Evolutionary conservation across 2,888 invertebrate species (phyloP), one percentile per base, ranked within the genome.

Genomic region (Argynnis bischoffii): DNA sequence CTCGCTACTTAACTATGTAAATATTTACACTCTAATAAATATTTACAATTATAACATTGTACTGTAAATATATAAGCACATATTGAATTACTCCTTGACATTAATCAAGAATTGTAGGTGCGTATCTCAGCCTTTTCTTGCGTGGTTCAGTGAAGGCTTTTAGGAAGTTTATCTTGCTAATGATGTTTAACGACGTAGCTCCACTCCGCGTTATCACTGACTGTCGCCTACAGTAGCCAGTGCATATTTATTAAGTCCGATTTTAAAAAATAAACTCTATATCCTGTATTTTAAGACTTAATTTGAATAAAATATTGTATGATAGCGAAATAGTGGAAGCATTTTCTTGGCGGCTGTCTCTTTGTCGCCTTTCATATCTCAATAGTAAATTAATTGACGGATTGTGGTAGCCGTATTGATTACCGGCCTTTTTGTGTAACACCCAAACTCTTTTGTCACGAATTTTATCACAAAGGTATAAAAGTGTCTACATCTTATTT

Each of bases 131-230:
- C 73, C 74, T 77, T 82, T 88, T 86, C 88, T 89, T 86, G 85
- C 77, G 77, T 79, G 78, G 79, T 81, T 79, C 79, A 80, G 77
- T 85, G 81, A 84, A 87, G 84, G 79, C 80, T 80, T 90, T 91
- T 88, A 86, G 85, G 85, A 77, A 74, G 75, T 85, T 91, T 91
- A 91, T 91, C 91, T 89, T 84, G 84, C 90, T 91, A 91, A 91
- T 90, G 91, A 92, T 91, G 89, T 90, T 92, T 90, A 89, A 92
- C 89, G 89, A 89, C 84, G 84, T 81, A 78, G 77, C 84, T 82
- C 79, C 81, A 84, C 81, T 85, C 80, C 69, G 70, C 77, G 81
- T 90, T 90, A 91, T 91, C 90, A 79, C 75, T 73, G 66, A 74
- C 80, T 79, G 87, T 87, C 87, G 89, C 85, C 89, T 85, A 86